Evolutionary conservation across 1,140 invertebrate genomes (phyloP), one percentile per base, ranked within the genome.

Genomic region (Himalopsyche phryganea): DNA sequence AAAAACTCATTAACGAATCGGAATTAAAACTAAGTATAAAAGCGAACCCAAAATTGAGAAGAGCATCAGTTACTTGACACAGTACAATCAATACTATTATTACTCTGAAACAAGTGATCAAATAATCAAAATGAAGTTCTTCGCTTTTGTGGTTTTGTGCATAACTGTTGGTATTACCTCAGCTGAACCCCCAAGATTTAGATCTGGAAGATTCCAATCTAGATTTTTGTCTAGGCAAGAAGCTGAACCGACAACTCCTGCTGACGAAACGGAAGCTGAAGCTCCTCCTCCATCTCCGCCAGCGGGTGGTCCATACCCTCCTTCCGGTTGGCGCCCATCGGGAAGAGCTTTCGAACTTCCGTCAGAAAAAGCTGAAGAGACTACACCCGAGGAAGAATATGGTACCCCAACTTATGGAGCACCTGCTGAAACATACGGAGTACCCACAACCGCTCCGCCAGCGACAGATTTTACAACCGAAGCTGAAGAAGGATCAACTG

Each of bases 361-460:
- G 19, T 50, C 68, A 13, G 67, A 69, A 1, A 55, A 60, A 48
- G 28, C 32, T 14, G 68, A 72, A 40, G 66, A 74, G 1, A 36
- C 61, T 10, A 69, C 70, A 5, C 76, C 74, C 0, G 57, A 68
- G 3, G 69, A 70, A 1, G 67, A 68, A 13, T 77, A 77, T 6
- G 75, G 74, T 11, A 56, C 71, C 0, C 76, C 76, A 13, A 68
- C 65, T 20, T 78, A 78, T 58, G 72, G 68, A 42, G 69, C 72
- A 15, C 76, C 76, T 6, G 58, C 68, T 15, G 66, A 67, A 6
- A 69, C 66, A 3, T 73, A 72, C 52, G 51, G 63, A 1, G 66
- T 66, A 11, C 72, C 75, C 4, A 33, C 55, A 11, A 18, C 15
- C 14, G 2, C 23, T 7, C 20, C 42, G 14, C 32, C 28, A 49